phyloP scores from a whole-genome alignment of 2,888 invertebrate genomes.

The Pheosia gnoma region DNA sequence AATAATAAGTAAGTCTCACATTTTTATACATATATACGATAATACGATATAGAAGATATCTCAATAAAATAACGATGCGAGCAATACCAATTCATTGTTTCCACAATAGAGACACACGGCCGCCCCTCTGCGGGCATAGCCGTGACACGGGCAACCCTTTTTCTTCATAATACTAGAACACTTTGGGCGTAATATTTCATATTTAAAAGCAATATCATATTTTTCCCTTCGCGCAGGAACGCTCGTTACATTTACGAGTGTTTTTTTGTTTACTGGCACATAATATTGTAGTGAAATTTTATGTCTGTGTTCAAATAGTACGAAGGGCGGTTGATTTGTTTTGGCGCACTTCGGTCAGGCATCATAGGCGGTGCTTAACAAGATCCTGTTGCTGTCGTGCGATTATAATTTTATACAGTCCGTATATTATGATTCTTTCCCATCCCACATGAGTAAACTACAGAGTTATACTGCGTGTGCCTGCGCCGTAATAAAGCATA shows the following conservation, averaged over 20 bases:
- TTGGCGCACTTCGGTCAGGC: too few relatives aligned
- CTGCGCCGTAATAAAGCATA: neutral
- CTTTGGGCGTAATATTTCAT: conserved; percentile 72
- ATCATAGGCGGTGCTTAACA: too few relatives aligned
- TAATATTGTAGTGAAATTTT: too few relatives aligned
- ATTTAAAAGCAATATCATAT: conserved; percentile 80
- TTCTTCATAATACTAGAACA: conserved; percentile 71
- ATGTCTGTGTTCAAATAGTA: too few relatives aligned
- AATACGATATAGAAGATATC: conserved; percentile 21
- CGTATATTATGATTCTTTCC: too few relatives aligned
- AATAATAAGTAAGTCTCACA: too few relatives aligned
- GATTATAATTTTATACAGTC: too few relatives aligned
- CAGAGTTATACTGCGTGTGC: too few relatives aligned
- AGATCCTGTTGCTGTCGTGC: too few relatives aligned
- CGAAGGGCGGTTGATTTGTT: too few relatives aligned
- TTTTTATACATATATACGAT: conserved; percentile 3
- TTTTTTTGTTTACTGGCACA: conserved; percentile 22
- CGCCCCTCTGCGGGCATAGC: conserved; percentile 45
- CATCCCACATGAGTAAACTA: too few relatives aligned
- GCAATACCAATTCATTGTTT: conserved; percentile 72
- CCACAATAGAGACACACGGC: conserved; percentile 70
- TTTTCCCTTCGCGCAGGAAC: conserved; percentile 54
- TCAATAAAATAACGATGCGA: conserved; percentile 42
- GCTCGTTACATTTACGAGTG: conserved; percentile 43
- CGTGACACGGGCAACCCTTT: conserved; percentile 77